These are phyloP conservation scores for Disparrhopalites patrizii DNA, from an alignment of 2,888 invertebrate genomes.

Conservation along the genomic window DNA sequence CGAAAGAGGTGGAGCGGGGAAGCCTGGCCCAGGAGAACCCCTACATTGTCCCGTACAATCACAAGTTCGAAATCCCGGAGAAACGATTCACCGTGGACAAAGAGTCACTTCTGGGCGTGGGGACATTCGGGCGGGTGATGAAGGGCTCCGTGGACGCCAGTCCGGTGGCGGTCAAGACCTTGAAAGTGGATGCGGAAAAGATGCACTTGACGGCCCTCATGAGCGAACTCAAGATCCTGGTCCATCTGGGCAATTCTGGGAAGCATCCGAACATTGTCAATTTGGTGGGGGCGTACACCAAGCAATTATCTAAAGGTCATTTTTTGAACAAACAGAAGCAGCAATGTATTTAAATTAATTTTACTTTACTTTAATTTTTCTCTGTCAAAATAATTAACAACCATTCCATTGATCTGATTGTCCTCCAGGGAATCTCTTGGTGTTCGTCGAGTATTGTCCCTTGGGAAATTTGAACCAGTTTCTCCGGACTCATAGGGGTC, in stretches of 20 bases:
- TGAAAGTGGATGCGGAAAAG: constrained; percentile 20
- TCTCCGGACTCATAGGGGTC: neutral
- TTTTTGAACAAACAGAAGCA: neutral
- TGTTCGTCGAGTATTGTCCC: constrained; percentile 26
- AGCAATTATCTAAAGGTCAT: constrained; percentile 7
- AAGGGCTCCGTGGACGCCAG: constrained; percentile 5
- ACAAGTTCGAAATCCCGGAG: constrained; percentile 19
- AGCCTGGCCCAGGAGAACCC: constrained; percentile 15
- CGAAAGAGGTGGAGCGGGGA: constrained; percentile 9
- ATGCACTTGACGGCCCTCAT: constrained; percentile 25
- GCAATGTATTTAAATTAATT: neutral
- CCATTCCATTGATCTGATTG: neutral
- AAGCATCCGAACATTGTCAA: constrained; percentile 27
- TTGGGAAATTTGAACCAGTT: constrained; percentile 25
- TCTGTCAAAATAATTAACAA: neutral
- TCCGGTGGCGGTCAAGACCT: constrained; percentile 21
- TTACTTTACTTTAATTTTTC: neutral
- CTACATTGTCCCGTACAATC: constrained; percentile 17
- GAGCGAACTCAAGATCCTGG: constrained; percentile 29
- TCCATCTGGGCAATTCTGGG: constrained; percentile 21
- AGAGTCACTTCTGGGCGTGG: constrained; percentile 11
- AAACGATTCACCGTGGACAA: constrained; percentile 16
- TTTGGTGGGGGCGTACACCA: constrained; percentile 25
- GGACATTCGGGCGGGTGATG: constrained; percentile 17
- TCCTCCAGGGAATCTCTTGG: constrained; percentile 20